Conservation (phyloP, 1,140 invertebrate genomes). For the Bombus fervidus region DNA sequence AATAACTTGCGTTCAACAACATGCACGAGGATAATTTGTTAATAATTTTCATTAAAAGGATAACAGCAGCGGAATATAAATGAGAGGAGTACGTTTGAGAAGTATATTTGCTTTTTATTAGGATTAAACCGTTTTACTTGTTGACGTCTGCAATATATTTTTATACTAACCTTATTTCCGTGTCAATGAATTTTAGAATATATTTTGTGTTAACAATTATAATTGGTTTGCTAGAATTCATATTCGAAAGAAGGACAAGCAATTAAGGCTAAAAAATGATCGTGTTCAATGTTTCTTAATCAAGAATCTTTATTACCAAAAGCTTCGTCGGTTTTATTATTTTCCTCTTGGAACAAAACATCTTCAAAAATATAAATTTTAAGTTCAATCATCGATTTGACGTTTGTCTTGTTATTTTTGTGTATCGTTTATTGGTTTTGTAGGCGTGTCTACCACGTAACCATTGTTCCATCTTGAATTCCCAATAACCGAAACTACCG, state of each 20-base stretch:
- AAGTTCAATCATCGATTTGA: conserved; percentile 37
- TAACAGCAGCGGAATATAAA: not conserved
- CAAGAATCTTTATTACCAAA: too few relatives aligned
- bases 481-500: conserved; percentile 11
- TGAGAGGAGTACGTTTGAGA: not conserved
- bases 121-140: not conserved
- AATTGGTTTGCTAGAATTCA: too few relatives aligned
- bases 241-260: too few relatives aligned
- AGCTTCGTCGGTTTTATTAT: not conserved
- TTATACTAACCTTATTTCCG: not conserved
- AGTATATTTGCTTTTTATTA: not conserved
- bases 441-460: conserved; percentile 30
- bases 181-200: not conserved
- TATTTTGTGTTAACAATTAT: too few relatives aligned
- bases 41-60: conserved; percentile 12
- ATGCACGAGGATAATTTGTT: not conserved
- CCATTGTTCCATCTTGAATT: conserved; percentile 28
- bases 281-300: too few relatives aligned
- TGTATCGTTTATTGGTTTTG: conserved; percentile 44
- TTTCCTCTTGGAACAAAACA: not conserved
- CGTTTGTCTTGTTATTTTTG: conserved; percentile 29
- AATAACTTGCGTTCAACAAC: not conserved
- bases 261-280: too few relatives aligned
- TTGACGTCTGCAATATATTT: not conserved
- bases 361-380: conserved; percentile 12